A percentile compares a stretch with the other conserved stretches of the same genome.
Evolutionary conservation across 1,140 invertebrate genomes (phyloP).

Genomic region (Brachionus manjavacas): DNA sequence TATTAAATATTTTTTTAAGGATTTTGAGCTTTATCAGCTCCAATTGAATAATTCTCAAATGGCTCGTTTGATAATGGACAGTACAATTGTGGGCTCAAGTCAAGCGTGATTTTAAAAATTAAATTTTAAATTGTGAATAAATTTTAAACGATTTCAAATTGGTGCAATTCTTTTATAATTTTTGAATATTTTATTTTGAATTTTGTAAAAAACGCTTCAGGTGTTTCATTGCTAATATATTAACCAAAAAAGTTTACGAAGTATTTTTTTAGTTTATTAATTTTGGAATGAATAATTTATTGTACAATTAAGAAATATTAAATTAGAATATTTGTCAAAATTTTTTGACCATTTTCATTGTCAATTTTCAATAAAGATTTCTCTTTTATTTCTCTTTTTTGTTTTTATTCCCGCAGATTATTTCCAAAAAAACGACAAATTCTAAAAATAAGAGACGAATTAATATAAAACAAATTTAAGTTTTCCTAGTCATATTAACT

Average conservation of each 20-base stretch:
- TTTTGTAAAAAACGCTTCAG: background rate
- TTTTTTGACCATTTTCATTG: background rate
- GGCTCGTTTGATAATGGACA: background rate
- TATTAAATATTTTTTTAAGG: constrained; percentile 9
- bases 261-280: background rate
- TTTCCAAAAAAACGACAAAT: too few relatives aligned
- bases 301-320: background rate
- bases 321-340: background rate
- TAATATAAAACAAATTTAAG: too few relatives aligned
- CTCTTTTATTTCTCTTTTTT: background rate
- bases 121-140: background rate
- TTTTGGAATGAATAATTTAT: background rate
- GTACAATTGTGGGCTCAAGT: background rate
- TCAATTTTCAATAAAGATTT: background rate
- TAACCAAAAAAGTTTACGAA: background rate
- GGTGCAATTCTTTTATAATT: background rate
- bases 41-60: constrained; percentile 23
- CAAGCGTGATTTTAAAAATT: background rate
- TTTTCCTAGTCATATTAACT: too few relatives aligned
- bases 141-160: background rate
- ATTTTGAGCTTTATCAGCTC: constrained; percentile 10
- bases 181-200: background rate
- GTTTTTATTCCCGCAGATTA: too few relatives aligned
- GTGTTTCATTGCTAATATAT: background rate
- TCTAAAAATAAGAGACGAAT: too few relatives aligned